Base-by-base conservation (phyloP, 2,797 vertebrate species). In the Darevskia mixta region DNA sequence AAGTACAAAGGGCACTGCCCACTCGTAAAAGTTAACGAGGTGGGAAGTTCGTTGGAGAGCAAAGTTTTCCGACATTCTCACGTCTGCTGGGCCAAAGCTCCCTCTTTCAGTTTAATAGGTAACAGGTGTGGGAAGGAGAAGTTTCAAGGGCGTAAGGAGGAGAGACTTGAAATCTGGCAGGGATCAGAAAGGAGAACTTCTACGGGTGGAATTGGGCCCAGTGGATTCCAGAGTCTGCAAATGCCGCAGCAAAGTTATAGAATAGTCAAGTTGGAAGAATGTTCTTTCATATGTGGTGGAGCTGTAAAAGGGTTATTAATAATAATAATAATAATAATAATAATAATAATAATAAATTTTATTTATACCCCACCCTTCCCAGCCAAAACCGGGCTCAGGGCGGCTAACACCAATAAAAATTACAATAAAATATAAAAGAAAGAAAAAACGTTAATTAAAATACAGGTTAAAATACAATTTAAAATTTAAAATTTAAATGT, bases 81-180 rank as follows among this genome's bases (percentile, higher is more conserved):
- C 0, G 69, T 73, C 88, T 83, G 75, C 4, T 71, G 72, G 1
- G 1, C 81, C 64, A 92, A 93, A 4, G 38, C 72, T 88, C 45
- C 61, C 18, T 29, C 8, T 86, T 1, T 0, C 27, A 43, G 9
- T 87, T 93, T 93, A 94, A 95, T 89, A 85, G 25, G 82, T 79
- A 93, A 41, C 94, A 95, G 94, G 92, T 92, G 94, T 77, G 86
- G 90, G 85, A 77, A 73, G 87, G 64, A 83, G 89, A 41, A 69
- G 91, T 91, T 83, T 64, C 4, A 75, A 87, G 92, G 91, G 69
- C 55, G 66, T 87, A 86, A 3, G 5, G 86, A 55, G 79, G 2
- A 64, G 79, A 41, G 15, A 6, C 78, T 13, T 1, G 81, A 79
- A 64, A 49, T 69, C 84, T 75, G 91, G 85, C 83, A 35, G 71